These are phyloP conservation scores for Adelphocoris suturalis DNA, from an alignment of 2,888 invertebrate genomes.

Conservation along the genomic window DNA sequence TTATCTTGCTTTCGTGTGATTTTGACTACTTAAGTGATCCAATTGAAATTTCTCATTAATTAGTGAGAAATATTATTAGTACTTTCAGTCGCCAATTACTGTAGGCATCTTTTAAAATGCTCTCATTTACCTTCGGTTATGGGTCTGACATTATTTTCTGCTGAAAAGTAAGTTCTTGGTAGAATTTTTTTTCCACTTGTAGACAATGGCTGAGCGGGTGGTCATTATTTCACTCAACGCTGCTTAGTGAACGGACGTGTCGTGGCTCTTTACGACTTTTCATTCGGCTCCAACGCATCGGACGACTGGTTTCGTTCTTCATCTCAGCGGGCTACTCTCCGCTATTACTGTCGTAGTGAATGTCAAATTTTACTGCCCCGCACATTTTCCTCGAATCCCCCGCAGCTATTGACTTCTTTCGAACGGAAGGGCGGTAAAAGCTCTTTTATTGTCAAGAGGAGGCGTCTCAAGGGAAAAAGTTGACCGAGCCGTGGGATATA, in stretches of 20 bases:
- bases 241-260: conserved; percentile 10
- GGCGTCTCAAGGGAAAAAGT: conserved; percentile 2
- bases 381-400: conserved; percentile 3
- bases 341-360: conserved; percentile 30
- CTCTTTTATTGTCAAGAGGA: conserved; percentile 1
- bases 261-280: conserved; percentile 17
- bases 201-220: background rate
- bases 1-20: no score
- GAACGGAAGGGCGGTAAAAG: background rate
- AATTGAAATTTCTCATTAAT: no score
- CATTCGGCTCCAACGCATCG: conserved; percentile 21
- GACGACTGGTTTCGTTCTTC: background rate
- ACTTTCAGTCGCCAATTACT: no score
- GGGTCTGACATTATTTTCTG: background rate
- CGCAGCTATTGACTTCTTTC: background rate
- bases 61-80: no score
- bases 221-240: conserved; percentile 13
- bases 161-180: background rate
- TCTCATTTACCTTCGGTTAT: background rate
- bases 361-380: conserved; percentile 27
- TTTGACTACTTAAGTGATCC: no score
- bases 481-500: background rate
- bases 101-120: background rate
- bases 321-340: background rate
- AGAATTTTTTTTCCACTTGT: conserved; percentile 5